phyloP scores from a whole-genome alignment of 2,888 invertebrate genomes.

The Coleophora deauratella region DNA sequence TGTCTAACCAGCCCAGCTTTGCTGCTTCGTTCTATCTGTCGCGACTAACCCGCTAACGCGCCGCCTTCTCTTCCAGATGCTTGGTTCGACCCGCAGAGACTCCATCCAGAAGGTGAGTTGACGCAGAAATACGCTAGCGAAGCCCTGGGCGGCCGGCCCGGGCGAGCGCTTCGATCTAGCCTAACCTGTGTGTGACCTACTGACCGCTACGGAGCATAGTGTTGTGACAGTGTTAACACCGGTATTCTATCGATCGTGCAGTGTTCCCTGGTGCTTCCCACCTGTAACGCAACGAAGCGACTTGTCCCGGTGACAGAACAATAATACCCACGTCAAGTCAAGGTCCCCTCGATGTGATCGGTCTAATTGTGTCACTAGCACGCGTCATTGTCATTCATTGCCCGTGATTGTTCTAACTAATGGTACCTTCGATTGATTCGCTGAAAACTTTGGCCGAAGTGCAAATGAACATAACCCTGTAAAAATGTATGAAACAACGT shows the following conservation, averaged over 20 bases:
- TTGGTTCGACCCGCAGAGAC: constrained; percentile 94
- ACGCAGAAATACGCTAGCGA: constrained; percentile 33
- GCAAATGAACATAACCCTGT: not conserved
- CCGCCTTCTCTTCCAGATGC: constrained; percentile 86
- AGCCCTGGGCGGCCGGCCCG: constrained; percentile 29
- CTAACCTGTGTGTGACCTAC: constrained; percentile 26
- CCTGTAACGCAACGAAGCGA: constrained; percentile 8
- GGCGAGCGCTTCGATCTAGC: constrained; percentile 16
- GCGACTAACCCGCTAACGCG: constrained; percentile 73
- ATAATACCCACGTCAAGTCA: constrained; percentile 44
- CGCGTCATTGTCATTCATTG: constrained; percentile 22
- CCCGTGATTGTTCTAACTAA: constrained; percentile 9
- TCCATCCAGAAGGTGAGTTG: constrained; percentile 92
- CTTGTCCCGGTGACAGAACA: constrained; percentile 29
- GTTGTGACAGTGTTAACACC: constrained; percentile 29
- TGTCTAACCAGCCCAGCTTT: constrained; percentile 44
- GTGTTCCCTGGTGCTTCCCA: constrained; percentile 7
- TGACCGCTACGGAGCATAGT: constrained; percentile 23
- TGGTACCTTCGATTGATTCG: not conserved
- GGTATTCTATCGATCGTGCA: constrained; percentile 12
- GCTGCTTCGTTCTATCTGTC: constrained; percentile 53
- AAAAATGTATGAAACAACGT: not conserved
- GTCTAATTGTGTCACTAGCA: constrained; percentile 28
- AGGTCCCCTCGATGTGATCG: constrained; percentile 26
- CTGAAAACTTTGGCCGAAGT: not conserved